Conservation (phyloP, 2,797 vertebrate species). For the Premnoplex brunnescens region DNA sequence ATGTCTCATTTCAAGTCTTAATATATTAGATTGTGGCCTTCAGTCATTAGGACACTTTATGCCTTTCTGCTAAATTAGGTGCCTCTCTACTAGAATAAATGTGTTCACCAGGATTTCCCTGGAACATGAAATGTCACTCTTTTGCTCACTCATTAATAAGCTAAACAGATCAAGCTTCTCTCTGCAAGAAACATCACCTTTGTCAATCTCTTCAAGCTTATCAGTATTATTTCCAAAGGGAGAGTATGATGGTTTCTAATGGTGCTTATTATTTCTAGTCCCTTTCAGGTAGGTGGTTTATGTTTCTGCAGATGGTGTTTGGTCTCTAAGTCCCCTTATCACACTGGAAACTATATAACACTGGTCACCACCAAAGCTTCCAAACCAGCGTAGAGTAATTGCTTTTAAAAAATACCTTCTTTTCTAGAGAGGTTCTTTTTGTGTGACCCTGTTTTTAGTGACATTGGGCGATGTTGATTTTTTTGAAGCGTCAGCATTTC, state of each 20-base stretch:
- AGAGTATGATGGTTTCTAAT: background rate
- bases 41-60: background rate
- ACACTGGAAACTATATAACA: background rate
- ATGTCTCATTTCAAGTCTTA: background rate
- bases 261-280: background rate
- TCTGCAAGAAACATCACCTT: background rate
- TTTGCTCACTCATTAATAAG: background rate
- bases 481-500: background rate
- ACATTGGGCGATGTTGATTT: fast-evolving
- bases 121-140: background rate
- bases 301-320: background rate
- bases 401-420: background rate
- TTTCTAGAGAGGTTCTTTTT: background rate
- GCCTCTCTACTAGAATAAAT: background rate
- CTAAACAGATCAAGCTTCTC: background rate
- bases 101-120: background rate
- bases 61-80: background rate
- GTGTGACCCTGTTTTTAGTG: background rate
- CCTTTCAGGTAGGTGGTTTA: background rate
- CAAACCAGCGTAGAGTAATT: background rate
- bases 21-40: background rate
- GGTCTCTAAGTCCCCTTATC: background rate
- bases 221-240: background rate
- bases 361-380: background rate
- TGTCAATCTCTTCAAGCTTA: background rate